Evolutionary conservation across 2,797 vertebrate species (phyloP).

Genomic region (Sylvia borin): DNA sequence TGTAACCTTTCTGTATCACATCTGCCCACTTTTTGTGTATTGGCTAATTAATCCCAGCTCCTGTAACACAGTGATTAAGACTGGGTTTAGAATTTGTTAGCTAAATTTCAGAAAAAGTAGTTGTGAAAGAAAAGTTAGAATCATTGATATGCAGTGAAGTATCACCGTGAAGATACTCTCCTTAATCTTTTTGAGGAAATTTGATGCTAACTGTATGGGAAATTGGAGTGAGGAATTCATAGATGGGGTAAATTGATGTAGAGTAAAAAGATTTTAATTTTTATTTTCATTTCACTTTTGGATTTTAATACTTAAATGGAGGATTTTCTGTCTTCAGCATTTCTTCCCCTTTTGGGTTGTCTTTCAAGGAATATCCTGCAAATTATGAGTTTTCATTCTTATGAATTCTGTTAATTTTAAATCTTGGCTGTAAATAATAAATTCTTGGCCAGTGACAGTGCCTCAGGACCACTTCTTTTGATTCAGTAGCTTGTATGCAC

Average conservation of each 20-base stretch:
- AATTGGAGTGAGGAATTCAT: background rate
- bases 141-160: background rate
- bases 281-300: background rate
- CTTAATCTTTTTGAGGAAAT: background rate
- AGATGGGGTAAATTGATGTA: background rate
- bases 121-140: background rate
- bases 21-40: background rate
- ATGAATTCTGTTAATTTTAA: background rate
- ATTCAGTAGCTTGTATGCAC: background rate
- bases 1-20: background rate
- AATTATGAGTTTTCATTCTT: background rate
- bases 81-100: background rate
- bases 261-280: background rate
- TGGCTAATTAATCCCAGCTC: background rate
- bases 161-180: background rate
- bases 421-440: background rate
- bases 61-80: background rate
- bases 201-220: background rate
- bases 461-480: background rate
- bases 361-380: background rate
- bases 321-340: background rate
- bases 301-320: background rate
- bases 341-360: background rate
- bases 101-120: background rate
- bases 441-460: background rate